Evolutionary conservation across 1,140 invertebrate species (phyloP).

Genomic region (Lepidostoma basale): DNA sequence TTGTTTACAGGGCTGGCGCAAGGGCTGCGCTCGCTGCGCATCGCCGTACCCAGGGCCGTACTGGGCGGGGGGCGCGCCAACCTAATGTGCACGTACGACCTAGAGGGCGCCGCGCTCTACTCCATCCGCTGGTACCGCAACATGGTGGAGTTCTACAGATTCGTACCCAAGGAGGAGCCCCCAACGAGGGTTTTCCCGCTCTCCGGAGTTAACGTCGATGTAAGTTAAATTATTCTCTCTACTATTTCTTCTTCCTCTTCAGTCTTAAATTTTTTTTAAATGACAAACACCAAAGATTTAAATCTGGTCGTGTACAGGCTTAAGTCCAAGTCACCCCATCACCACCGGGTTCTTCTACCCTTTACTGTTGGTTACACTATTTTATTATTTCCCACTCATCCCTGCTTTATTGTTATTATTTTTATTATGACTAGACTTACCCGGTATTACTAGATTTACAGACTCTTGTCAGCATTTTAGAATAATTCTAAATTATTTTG

Average conservation of each 20-base stretch:
- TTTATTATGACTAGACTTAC: no score
- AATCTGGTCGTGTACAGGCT: no score
- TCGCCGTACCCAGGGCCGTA: constrained; percentile 76
- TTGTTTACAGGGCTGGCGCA: constrained; percentile 64
- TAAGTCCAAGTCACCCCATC: no score
- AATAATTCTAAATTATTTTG: no score
- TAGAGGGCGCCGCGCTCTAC: constrained; percentile 77
- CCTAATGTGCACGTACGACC: constrained; percentile 79
- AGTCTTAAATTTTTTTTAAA: no score
- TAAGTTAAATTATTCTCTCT: constrained; percentile 60
- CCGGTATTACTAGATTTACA: no score
- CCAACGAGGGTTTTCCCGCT: constrained; percentile 72
- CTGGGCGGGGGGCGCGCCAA: constrained; percentile 71
- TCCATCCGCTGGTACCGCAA: constrained; percentile 84
- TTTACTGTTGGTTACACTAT: no score
- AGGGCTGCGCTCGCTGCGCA: constrained; percentile 73
- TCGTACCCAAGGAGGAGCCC: constrained; percentile 71
- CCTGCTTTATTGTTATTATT: no score
- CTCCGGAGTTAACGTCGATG: constrained; percentile 75
- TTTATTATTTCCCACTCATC: no score
- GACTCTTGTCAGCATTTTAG: no score
- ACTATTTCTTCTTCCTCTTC: background rate
- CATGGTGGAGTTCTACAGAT: constrained; percentile 80
- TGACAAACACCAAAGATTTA: no score
- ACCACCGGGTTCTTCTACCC: no score